A percentile compares a stretch with the other conserved stretches of the same genome.
Conservation (phyloP, 2,888 invertebrate species). For the Onchidella celtica region DNA sequence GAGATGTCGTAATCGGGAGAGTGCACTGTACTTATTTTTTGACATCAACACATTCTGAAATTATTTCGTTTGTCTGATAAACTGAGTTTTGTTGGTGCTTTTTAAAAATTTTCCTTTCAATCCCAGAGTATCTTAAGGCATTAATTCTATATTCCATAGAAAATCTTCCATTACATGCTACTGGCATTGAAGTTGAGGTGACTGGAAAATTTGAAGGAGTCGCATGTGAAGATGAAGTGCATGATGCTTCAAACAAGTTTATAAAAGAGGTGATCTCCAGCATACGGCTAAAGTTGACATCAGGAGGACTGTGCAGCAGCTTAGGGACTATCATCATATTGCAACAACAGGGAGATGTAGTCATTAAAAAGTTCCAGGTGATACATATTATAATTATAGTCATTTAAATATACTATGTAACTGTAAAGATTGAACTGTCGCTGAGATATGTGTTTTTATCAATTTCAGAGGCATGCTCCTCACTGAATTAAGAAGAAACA, state of each 20-base stretch:
- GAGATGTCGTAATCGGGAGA: too few relatives aligned
- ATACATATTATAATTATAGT: not conserved
- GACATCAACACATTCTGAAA: too few relatives aligned
- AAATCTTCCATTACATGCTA: slow-evolving; percentile 31
- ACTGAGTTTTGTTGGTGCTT: too few relatives aligned
- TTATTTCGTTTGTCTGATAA: too few relatives aligned
- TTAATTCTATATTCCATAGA: slow-evolving; percentile 40
- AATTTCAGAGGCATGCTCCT: too few relatives aligned
- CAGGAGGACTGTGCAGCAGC: slow-evolving; percentile 33
- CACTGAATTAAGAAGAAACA: too few relatives aligned
- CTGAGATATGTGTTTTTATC: too few relatives aligned
- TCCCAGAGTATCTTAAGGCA: too few relatives aligned
- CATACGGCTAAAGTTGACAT: not conserved
- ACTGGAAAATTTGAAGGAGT: not conserved
- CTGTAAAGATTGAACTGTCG: too few relatives aligned
- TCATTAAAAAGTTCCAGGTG: not conserved
- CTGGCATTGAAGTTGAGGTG: slow-evolving; percentile 21
- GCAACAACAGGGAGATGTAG: not conserved
- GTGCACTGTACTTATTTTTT: too few relatives aligned
- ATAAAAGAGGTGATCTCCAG: slow-evolving; percentile 11
- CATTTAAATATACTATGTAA: not conserved
- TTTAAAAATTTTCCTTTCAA: too few relatives aligned
- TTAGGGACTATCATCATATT: not conserved
- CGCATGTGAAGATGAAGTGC: slow-evolving; percentile 10
- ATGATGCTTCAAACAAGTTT: slow-evolving; percentile 4